Percentiles rank a stretch among this genome's conserved stretches.
phyloP scores from a whole-genome alignment of 1,140 invertebrate species.

The Camponotus floridanus region DNA sequence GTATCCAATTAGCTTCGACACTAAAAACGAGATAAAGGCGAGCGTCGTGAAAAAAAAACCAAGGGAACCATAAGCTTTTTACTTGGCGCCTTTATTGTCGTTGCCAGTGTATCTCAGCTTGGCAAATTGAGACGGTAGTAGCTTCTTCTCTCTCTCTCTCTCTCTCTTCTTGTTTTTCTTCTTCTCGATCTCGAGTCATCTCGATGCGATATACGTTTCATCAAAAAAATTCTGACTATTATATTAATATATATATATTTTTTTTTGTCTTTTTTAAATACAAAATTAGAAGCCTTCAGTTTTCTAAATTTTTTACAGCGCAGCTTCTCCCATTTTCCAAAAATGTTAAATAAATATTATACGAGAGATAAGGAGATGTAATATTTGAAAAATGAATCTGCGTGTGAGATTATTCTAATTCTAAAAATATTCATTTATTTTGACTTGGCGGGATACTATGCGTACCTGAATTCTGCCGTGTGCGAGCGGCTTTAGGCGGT shows the following conservation, averaged over 20 bases:
- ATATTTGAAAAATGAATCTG: not conserved
- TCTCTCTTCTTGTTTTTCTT: not conserved
- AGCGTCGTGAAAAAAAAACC: slow-evolving; percentile 61
- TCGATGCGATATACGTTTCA: not conserved
- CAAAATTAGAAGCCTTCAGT: not conserved
- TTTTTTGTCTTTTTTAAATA: not conserved
- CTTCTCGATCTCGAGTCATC: not conserved
- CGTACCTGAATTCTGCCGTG: slow-evolving; percentile 41
- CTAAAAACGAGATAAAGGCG: slow-evolving; percentile 53
- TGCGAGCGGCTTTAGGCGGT: slow-evolving; percentile 74
- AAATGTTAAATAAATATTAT: not conserved
- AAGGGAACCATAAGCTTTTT: slow-evolving; percentile 54
- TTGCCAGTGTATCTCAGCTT: slow-evolving; percentile 13
- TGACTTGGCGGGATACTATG: not conserved
- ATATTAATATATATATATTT: no score
- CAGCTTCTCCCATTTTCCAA: not conserved
- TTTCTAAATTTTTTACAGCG: not conserved
- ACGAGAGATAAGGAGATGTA: not conserved
- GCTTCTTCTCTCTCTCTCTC: not conserved
- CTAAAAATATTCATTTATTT: slow-evolving; percentile 4
- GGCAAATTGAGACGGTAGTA: slow-evolving; percentile 53
- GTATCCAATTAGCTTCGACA: slow-evolving; percentile 52
- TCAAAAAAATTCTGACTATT: not conserved
- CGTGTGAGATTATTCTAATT: not conserved
- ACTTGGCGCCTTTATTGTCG: slow-evolving; percentile 51